Conservation (phyloP, 2,888 invertebrate genomes). For the Pheosia tremula region DNA sequence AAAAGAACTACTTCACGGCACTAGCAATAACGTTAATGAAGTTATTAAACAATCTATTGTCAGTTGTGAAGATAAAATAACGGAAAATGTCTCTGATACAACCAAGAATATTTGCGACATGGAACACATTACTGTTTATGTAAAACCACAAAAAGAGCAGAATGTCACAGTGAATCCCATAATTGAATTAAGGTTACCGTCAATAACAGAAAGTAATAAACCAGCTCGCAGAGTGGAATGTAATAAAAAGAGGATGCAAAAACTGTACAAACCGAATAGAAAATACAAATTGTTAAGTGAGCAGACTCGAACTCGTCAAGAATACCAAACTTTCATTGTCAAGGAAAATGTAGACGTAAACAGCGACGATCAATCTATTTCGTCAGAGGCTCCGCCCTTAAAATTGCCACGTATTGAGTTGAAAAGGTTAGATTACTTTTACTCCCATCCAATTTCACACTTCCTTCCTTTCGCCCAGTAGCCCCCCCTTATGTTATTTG, state of each 20-base stretch:
- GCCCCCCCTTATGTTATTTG: neutral
- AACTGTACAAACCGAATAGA: constrained; percentile 57
- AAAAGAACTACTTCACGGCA: constrained; percentile 59
- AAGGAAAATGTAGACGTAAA: constrained; percentile 55
- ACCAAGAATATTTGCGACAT: constrained; percentile 61
- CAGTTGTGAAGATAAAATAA: constrained; percentile 27
- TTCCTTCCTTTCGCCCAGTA: neutral
- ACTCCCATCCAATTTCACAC: neutral
- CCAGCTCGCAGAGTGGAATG: constrained; percentile 46
- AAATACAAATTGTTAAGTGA: constrained; percentile 63
- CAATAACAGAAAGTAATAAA: constrained; percentile 65
- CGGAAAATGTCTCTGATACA: constrained; percentile 11
- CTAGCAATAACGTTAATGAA: constrained; percentile 43
- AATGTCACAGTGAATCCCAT: constrained; percentile 19
- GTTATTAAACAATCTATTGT: constrained; percentile 32
- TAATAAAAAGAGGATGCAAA: constrained; percentile 58
- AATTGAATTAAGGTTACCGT: constrained; percentile 62
- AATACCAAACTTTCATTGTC: constrained; percentile 69
- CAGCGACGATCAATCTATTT: constrained; percentile 63
- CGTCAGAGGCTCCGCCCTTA: constrained; percentile 70
- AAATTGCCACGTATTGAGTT: constrained; percentile 76
- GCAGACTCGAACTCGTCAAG: constrained; percentile 56
- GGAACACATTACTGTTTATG: constrained; percentile 76
- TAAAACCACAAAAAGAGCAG: constrained; percentile 36
- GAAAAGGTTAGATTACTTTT: constrained; percentile 66